These are phyloP conservation scores for Coregonus sp. DNA, from an alignment of 2,797 vertebrate genomes.

Conservation along the genomic window DNA sequence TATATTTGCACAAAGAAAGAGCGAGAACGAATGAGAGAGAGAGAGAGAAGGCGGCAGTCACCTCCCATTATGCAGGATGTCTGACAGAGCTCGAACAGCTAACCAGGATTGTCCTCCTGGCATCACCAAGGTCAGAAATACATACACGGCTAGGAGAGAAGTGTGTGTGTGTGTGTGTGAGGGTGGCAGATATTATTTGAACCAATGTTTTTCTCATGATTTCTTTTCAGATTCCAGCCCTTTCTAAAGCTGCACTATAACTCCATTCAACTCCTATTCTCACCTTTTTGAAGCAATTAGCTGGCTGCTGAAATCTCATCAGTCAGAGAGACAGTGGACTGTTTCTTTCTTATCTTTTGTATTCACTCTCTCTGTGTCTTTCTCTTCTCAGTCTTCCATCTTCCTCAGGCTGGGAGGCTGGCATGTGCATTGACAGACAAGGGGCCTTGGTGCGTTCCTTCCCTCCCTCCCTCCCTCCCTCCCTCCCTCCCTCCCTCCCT, in stretches of 20 bases:
- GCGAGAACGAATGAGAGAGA: too few species aligned
- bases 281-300: constrained; percentile 68
- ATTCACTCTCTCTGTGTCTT: constrained; percentile 33
- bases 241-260: constrained; percentile 46
- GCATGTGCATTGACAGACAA: constrained; percentile 66
- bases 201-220: neutral
- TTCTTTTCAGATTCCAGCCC: constrained; percentile 21
- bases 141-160: constrained; percentile 5
- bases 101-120: constrained; percentile 36
- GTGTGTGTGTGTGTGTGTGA: constrained; percentile 4
- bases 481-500: constrained; percentile 40
- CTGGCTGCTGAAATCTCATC: constrained; percentile 68
- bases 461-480: constrained; percentile 7
- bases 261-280: constrained; percentile 60
- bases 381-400: constrained; percentile 65
- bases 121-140: constrained; percentile 48
- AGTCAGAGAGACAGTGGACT: constrained; percentile 68
- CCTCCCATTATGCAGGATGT: constrained; percentile 39
- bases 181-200: neutral
- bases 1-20: constrained; percentile 23
- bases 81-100: constrained; percentile 41
- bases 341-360: constrained; percentile 70
- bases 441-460: constrained; percentile 51
- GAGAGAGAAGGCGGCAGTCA: constrained; percentile 15
- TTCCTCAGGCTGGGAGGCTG: constrained; percentile 68